Conservation (phyloP, 2,888 invertebrate species). For the Malthinus seriepunctatus region DNA sequence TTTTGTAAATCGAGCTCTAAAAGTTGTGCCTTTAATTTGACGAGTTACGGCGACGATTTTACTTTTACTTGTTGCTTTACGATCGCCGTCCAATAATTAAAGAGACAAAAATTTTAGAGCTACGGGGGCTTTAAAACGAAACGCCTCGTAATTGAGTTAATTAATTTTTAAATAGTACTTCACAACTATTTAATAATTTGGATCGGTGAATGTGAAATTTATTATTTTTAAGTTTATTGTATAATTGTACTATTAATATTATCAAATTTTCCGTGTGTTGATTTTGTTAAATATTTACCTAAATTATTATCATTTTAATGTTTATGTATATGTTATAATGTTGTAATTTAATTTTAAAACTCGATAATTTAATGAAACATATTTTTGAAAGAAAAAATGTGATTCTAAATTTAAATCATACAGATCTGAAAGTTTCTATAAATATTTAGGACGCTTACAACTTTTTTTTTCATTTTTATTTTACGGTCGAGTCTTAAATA, state of each 20-base stretch:
- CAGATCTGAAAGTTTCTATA: slow-evolving; percentile 18
- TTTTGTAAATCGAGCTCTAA: too few species aligned
- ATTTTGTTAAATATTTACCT: slow-evolving; percentile 7
- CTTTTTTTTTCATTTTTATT: neutral
- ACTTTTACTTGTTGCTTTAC: too few species aligned
- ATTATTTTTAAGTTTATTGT: neutral
- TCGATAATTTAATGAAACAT: slow-evolving; percentile 2
- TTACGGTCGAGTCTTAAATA: too few species aligned
- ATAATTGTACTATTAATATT: slow-evolving; percentile 1
- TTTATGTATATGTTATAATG: slow-evolving; percentile 2
- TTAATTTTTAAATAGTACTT: slow-evolving; percentile 6
- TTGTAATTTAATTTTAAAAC: neutral
- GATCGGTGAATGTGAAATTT: neutral
- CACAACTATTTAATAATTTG: slow-evolving; percentile 22
- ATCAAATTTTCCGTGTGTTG: slow-evolving; percentile 1
- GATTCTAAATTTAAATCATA: slow-evolving; percentile 17
- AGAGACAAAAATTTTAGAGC: too few species aligned
- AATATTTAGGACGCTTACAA: slow-evolving; percentile 2
- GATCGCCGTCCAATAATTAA: too few species aligned
- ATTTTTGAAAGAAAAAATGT: slow-evolving; percentile 12
- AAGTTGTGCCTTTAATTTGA: too few species aligned
- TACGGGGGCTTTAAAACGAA: too few species aligned
- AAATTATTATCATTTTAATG: slow-evolving; percentile 7
- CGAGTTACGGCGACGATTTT: too few species aligned
- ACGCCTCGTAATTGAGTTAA: too few species aligned